Base-by-base conservation (phyloP, 2,888 invertebrate species). In the Campaea margaritaria region DNA sequence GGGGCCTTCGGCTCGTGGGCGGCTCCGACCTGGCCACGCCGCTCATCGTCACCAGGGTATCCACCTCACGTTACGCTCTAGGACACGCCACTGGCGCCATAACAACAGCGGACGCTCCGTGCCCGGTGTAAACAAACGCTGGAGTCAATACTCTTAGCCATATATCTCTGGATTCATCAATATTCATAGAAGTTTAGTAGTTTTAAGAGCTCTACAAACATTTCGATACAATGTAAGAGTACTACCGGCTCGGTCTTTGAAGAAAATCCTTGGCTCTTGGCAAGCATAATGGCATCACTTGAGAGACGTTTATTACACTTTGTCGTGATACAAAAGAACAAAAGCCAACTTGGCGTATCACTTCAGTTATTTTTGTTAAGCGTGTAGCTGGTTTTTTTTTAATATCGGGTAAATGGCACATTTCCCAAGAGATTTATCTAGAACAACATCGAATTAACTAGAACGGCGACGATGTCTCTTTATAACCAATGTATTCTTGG, bases 1-100 rank as follows among this genome's bases (percentile, higher is more conserved):
- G 97, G 97, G 97, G 97, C 62, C 96, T 97, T 76, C 95, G 97
- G 75, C 93, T 97, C 73, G 96, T 96, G 69, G 97, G 97, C 74
- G 97, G 97, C 74, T 94, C 96, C 69, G 97, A 97, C 93, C 94
- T 97, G 78, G 96, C 96, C 81, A 95, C 96, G 51, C 97, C 97
- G 65, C 94, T 98, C 83, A 96, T 97, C 86, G 95, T 98, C 85
- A 97, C 97, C 70, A 96, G 96, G 95, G 97, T 97, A 95, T 82
- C 80, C 71, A 72, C 68, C 68, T 59, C 47, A 55, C 42, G 39
- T 44, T 27, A 53, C 49, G 14, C 52, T 48, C 61, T 56, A 42
- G 46, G 47, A 48, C 51, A 31, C 45, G 8, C 41, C 0, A 11
- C 27, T 11, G 13, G 48, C 27, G 51, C 51, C 57, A 59, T 53